Evolutionary conservation across 2,797 vertebrate genomes (phyloP).

Genomic region (Scolopax rusticola): DNA sequence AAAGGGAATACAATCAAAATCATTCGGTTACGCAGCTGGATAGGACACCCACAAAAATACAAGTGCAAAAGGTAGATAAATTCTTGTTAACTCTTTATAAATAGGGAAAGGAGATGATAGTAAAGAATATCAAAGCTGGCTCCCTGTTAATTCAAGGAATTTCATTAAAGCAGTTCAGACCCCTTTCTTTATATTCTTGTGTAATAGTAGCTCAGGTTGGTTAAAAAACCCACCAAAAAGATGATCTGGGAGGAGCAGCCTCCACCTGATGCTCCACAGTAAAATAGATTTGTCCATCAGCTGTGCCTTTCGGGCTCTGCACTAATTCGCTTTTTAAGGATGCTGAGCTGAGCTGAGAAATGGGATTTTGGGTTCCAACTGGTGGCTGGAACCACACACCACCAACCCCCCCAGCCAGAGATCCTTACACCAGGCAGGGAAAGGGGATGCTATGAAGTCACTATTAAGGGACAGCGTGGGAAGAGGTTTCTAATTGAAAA

Average conservation of each 20-base stretch:
- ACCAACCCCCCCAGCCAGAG: background rate
- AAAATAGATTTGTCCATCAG: accelerated
- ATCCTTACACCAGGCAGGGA: accelerated
- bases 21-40: background rate
- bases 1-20: background rate
- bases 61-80: background rate
- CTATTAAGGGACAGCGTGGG: accelerated
- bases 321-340: background rate
- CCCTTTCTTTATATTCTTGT: background rate
- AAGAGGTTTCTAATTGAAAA: background rate
- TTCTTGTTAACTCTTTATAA: background rate
- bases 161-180: background rate
- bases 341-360: background rate
- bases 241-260: too few relatives aligned
- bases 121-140: background rate
- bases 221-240: background rate
- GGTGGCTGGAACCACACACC: background rate
- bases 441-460: too few relatives aligned
- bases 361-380: accelerated
- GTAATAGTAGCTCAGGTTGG: background rate
- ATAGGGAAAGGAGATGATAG: background rate
- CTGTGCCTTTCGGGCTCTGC: background rate
- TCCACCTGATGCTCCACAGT: background rate
- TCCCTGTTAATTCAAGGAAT: background rate
- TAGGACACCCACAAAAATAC: background rate